Evolutionary conservation across 2,113 vertebrate species (phyloP), one percentile per base, ranked within the genome.

Genomic region (Bufo gargarizans): DNA sequence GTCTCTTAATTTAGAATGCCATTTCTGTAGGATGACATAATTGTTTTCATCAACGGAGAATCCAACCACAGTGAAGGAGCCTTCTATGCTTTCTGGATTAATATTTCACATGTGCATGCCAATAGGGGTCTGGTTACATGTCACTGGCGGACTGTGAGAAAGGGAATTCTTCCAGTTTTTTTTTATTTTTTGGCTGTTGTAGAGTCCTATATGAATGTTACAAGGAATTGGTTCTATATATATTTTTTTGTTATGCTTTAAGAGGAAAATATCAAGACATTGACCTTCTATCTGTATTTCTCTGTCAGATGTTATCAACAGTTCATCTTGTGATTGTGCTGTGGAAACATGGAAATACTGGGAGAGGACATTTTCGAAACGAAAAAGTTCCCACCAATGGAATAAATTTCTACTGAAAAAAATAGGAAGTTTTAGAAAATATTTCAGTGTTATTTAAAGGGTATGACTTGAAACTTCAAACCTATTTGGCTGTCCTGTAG

Each of bases 21-120:
- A 84, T 65, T 84, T 53, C 72, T 84, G 76, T 84, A 33, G 22
- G 74, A 78, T 89, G 87, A 89, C 87, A 84, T 84, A 8, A 89
- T 84, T 78, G 87, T 84, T 89, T 84, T 89, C 72, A 56, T 82
- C 87, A 59, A 83, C 58, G 33, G 72, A 61, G 72, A 77, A 84
- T 77, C 58, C 67, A 56, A 55, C 47, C 47, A n/a, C 72, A n/a
- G 81, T 43, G 61, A 88, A 53, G 50, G 55, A 56, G 45, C 33
- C 9, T 33, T 74, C 79, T 82, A 33, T 67, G 50, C 49, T 56
- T 74, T 50, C 65, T 83, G 82, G 56, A 59, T 65, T 78, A 53
- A 49, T 65, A 84, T 84, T 89, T 84, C 72, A 67, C 56, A 84
- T 77, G 43, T 76, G n/a, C 20, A 43, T 19, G 71, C 80, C 87